Conservation (phyloP, 2,888 invertebrate genomes). For the Exocentrus adspersus region DNA sequence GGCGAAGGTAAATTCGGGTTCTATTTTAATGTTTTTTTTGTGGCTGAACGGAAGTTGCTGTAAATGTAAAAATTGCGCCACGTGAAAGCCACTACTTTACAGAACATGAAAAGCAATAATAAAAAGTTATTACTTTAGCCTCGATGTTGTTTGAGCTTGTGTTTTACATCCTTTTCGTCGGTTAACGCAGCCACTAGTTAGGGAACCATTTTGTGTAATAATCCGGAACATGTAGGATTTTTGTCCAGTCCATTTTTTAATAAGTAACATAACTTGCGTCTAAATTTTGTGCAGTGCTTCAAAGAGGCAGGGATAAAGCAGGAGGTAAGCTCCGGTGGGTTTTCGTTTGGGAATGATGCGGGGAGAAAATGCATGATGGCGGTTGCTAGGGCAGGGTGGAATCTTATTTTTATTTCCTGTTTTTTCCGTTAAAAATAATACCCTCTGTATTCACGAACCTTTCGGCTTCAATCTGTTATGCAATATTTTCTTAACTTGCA, state of each 20-base stretch:
- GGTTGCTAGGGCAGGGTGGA: slow-evolving; percentile 45
- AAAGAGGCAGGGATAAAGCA: slow-evolving; percentile 34
- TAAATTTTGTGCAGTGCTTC: slow-evolving; percentile 43
- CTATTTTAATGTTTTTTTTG: slow-evolving; percentile 51
- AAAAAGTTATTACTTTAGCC: slow-evolving; percentile 44
- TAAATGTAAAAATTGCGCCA: slow-evolving; percentile 34
- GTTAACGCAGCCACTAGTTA: slow-evolving; percentile 54
- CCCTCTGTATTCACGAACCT: neutral
- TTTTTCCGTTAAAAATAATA: slow-evolving; percentile 8
- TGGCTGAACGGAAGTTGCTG: slow-evolving; percentile 42
- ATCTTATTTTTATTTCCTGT: slow-evolving; percentile 30
- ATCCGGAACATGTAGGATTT: slow-evolving; percentile 58
- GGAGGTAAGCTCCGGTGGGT: slow-evolving; percentile 45
- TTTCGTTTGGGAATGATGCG: slow-evolving; percentile 36
- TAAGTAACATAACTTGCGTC: slow-evolving; percentile 36
- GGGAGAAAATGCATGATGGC: slow-evolving; percentile 44
- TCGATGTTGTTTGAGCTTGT: slow-evolving; percentile 53
- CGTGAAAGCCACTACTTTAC: slow-evolving; percentile 42
- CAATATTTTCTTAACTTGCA: neutral
- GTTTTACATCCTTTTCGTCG: slow-evolving; percentile 56
- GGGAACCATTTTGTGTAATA: slow-evolving; percentile 63
- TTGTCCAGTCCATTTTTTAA: slow-evolving; percentile 41
- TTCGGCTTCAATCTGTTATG: neutral
- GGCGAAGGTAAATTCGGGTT: slow-evolving; percentile 52
- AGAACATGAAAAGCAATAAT: slow-evolving; percentile 45